Evolutionary conservation across 2,113 vertebrate genomes (phyloP).

Genomic region (Rhinolophus sinicus): DNA sequence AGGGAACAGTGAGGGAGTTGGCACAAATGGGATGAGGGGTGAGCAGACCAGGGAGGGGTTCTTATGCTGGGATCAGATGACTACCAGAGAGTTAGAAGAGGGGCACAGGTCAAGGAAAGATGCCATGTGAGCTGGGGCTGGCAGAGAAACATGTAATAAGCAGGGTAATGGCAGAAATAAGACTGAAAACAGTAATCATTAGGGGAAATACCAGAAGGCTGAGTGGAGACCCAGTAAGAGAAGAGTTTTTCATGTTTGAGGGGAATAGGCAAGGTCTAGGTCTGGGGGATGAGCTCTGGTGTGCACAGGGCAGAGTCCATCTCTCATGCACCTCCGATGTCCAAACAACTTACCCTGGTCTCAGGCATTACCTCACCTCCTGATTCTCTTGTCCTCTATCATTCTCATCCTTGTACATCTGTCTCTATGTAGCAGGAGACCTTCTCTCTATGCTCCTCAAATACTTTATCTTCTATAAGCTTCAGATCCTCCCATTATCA

Average conservation of each 20-base stretch:
- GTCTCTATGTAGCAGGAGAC: background rate
- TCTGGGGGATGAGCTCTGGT: accelerated
- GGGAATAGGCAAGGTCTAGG: background rate
- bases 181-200: background rate
- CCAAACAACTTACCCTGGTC: background rate
- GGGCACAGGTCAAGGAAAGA: background rate
- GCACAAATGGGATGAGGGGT: background rate
- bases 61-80: background rate
- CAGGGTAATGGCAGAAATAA: background rate
- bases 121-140: background rate
- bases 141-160: background rate
- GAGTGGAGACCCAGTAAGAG: background rate
- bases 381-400: background rate
- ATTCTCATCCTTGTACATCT: background rate
- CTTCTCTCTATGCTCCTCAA: background rate
- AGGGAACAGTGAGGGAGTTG: background rate
- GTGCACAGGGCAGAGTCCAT: background rate
- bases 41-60: background rate
- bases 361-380: background rate
- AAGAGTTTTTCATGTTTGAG: background rate
- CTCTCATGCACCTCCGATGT: background rate
- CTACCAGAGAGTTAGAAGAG: background rate
- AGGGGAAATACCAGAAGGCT: background rate
- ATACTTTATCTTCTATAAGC: background rate
- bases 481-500: background rate